A percentile compares a stretch with the other conserved stretches of the same genome.
These are phyloP conservation scores for Proisotoma minuta DNA, from an alignment of 2,888 invertebrate species.

Conservation along the genomic window DNA sequence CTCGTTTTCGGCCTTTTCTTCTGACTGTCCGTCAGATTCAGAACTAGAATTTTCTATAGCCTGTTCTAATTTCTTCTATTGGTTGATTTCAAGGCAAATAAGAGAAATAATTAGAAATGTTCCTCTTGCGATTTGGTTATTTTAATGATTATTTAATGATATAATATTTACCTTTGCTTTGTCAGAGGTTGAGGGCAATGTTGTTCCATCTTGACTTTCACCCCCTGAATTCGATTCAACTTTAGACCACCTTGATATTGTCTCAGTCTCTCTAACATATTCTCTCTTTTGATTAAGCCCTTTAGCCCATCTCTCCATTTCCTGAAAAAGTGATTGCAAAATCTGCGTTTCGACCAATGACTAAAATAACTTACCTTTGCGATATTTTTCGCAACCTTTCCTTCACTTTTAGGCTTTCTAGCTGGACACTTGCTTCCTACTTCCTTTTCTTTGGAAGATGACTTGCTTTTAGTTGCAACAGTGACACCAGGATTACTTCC, in stretches of 20 bases:
- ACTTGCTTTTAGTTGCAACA: slow-evolving; percentile 47
- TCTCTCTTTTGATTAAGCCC: slow-evolving; percentile 71
- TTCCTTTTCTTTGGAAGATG: slow-evolving; percentile 46
- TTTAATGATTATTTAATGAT: too few species aligned
- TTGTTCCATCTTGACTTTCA: too few species aligned
- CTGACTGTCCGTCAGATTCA: too few species aligned
- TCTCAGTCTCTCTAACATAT: not conserved
- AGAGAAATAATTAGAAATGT: too few species aligned
- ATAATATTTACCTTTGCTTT: too few species aligned
- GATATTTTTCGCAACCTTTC: slow-evolving; percentile 94
- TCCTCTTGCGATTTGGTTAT: too few species aligned
- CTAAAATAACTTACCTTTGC: slow-evolving; percentile 63
- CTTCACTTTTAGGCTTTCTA: slow-evolving; percentile 66
- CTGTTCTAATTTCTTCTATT: too few species aligned
- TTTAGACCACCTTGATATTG: not conserved
- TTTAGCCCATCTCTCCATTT: slow-evolving; percentile 94
- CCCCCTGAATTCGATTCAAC: too few species aligned
- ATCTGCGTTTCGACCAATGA: not conserved
- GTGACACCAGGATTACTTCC: slow-evolving; percentile 30
- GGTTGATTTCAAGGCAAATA: too few species aligned
- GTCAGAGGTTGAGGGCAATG: too few species aligned
- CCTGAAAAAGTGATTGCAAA: slow-evolving; percentile 50
- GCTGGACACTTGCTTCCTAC: slow-evolving; percentile 5
- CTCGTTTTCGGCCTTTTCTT: too few species aligned
- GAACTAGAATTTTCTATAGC: too few species aligned